Evolutionary conservation across 2,888 invertebrate species (phyloP).

Genomic region (Rhagophthalmus giganteus): DNA sequence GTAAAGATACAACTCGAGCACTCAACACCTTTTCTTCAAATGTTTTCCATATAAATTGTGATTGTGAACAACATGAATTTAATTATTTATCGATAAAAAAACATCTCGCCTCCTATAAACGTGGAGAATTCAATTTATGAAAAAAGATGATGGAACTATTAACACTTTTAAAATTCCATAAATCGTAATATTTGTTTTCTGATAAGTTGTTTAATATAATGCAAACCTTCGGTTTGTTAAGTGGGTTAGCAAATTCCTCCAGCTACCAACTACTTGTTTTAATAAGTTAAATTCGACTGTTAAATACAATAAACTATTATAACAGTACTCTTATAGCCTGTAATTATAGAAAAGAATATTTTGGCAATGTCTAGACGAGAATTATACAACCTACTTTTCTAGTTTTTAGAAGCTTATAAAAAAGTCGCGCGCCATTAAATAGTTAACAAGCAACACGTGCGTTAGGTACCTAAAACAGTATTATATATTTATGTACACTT

Average conservation of each 20-base stretch:
- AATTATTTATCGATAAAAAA: too few species aligned
- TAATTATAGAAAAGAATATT: conserved; percentile 4
- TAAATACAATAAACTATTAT: background rate
- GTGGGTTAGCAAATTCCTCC: background rate
- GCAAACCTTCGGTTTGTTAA: background rate
- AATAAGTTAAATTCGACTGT: conserved; percentile 1
- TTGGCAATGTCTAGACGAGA: conserved; percentile 6
- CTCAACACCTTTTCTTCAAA: too few species aligned
- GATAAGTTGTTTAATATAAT: background rate
- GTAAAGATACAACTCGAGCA: too few species aligned
- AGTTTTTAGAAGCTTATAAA: background rate
- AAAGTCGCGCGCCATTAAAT: background rate
- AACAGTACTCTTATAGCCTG: background rate
- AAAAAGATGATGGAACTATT: background rate
- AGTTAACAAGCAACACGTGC: background rate
- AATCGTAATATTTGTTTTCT: background rate
- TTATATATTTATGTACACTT: too few species aligned
- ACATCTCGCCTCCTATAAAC: too few species aligned
- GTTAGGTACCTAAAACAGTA: background rate
- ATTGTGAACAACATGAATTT: too few species aligned
- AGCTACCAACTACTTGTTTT: background rate
- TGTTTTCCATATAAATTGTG: too few species aligned
- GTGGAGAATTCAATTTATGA: too few species aligned
- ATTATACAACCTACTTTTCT: background rate
- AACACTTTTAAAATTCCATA: background rate